These are phyloP conservation scores for Amphipyra tragopoginis DNA, from an alignment of 2,888 invertebrate genomes.

Conservation along the genomic window DNA sequence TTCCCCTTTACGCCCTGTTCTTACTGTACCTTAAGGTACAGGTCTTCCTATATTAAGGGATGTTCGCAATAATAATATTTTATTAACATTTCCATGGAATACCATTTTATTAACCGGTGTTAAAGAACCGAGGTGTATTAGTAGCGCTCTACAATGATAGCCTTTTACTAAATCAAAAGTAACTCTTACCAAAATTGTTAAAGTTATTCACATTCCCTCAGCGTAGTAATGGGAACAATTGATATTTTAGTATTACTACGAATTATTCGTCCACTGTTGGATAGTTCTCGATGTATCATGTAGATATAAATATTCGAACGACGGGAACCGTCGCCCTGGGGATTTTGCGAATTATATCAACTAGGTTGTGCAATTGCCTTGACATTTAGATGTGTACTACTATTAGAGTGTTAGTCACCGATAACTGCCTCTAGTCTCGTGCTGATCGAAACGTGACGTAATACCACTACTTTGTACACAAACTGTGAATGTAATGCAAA, in stretches of 20 bases:
- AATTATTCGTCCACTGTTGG: not conserved
- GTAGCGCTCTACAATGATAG: too few species aligned
- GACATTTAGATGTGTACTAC: conserved; percentile 41
- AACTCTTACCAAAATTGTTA: too few species aligned
- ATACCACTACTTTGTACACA: not conserved
- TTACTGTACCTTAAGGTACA: not conserved
- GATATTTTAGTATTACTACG: not conserved
- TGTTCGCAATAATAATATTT: not conserved
- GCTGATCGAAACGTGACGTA: conserved; percentile 5
- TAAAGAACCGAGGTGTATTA: too few species aligned
- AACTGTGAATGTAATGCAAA: not conserved
- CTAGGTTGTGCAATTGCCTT: conserved; percentile 43
- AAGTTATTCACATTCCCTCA: too few species aligned
- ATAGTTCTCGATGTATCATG: not conserved
- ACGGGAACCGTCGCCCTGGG: conserved; percentile 1
- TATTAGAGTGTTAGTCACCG: not conserved
- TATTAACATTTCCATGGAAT: not conserved
- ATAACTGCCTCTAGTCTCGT: not conserved
- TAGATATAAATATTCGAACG: conserved; percentile 29
- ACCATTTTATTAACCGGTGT: too few species aligned
- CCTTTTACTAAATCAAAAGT: too few species aligned
- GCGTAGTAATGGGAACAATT: too few species aligned
- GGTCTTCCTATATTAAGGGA: conserved; percentile 2
- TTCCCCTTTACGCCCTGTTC: not conserved
- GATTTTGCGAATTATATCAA: conserved; percentile 14